Evolutionary conservation across 2,888 invertebrate species (phyloP).

Genomic region (Aphidius colemani): DNA sequence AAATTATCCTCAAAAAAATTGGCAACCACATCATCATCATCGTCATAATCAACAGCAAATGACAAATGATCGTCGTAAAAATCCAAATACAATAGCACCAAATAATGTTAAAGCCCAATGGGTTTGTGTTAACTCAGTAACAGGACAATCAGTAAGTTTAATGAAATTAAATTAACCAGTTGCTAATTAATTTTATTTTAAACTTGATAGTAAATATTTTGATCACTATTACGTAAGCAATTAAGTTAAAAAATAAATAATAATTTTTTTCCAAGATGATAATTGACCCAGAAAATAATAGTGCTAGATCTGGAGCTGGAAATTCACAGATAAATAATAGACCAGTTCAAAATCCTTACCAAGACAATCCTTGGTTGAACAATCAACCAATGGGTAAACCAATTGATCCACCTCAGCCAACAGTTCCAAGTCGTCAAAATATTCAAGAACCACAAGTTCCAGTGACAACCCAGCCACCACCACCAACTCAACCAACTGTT

Average conservation of each 20-base stretch:
- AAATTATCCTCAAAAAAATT: conserved; percentile 9
- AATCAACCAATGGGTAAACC: neutral
- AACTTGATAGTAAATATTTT: neutral
- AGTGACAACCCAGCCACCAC: neutral
- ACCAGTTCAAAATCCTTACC: conserved; percentile 8
- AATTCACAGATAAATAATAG: conserved; percentile 11
- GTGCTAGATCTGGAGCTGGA: neutral
- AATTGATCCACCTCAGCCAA: neutral
- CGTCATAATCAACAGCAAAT: conserved; percentile 16
- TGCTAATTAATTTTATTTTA: neutral
- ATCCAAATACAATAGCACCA: conserved; percentile 19
- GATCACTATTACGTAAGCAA: neutral
- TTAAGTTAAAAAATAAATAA: neutral
- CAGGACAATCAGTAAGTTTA: conserved; percentile 38
- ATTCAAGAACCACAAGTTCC: neutral
- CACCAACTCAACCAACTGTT: conserved; percentile 13
- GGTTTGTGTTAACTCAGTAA: conserved; percentile 40
- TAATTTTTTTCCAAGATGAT: conserved; percentile 33
- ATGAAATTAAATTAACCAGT: neutral
- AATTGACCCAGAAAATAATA: conserved; percentile 31
- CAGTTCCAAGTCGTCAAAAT: neutral
- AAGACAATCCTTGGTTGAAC: conserved; percentile 18
- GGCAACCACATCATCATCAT: conserved; percentile 11
- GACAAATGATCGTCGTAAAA: conserved; percentile 11
- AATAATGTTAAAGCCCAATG: conserved; percentile 34